phyloP scores from a whole-genome alignment of 2,113 vertebrate genomes.

The Brienomyrus longianalis region DNA sequence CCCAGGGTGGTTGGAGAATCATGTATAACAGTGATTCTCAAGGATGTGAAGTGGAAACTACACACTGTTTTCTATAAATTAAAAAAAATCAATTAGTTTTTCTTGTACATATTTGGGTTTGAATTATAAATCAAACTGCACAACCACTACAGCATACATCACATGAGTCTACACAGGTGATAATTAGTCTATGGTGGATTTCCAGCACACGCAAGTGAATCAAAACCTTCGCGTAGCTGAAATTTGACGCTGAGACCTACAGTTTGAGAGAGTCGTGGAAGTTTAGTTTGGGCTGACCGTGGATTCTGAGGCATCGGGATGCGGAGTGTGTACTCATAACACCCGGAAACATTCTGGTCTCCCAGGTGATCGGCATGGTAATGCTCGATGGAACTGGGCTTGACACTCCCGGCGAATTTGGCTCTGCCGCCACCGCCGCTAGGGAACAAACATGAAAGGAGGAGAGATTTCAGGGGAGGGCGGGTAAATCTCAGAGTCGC shows the following conservation, averaged over 20 bases:
- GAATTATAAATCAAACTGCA: not conserved
- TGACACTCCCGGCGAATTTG: not conserved
- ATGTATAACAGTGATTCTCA: not conserved
- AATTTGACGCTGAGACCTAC: not conserved
- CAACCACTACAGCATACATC: not conserved
- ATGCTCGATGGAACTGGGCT: not conserved
- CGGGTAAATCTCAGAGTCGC: conserved; percentile 50
- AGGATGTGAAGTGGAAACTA: not conserved
- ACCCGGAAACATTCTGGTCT: not conserved
- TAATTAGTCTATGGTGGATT: not conserved
- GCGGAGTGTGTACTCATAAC: not conserved
- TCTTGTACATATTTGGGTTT: not conserved
- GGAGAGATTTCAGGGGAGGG: conserved; percentile 15
- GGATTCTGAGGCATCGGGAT: not conserved
- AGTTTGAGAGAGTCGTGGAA: not conserved
- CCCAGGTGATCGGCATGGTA: not conserved
- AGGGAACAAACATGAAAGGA: conserved; percentile 10
- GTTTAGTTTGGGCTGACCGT: not conserved
- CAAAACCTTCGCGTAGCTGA: not conserved
- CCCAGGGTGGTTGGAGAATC: not conserved
- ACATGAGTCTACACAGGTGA: not conserved
- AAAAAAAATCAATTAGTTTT: not conserved
- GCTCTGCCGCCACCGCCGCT: not conserved
- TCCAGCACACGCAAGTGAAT: not conserved
- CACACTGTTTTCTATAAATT: not conserved